Conservation (phyloP, 1,140 invertebrate species). For the Venturia canescens region DNA sequence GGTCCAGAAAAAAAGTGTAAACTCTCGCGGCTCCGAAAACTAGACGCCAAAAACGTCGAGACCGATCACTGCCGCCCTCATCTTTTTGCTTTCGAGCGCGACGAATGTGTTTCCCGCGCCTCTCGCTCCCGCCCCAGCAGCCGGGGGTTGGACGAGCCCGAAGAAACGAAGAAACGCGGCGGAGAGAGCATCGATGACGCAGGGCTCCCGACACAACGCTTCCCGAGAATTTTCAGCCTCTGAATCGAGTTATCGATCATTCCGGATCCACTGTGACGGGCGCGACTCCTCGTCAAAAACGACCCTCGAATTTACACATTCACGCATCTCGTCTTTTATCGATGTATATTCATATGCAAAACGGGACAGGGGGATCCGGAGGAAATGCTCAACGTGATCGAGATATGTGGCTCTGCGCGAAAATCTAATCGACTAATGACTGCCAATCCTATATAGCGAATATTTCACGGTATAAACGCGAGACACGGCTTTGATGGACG, state of each 20-base stretch:
- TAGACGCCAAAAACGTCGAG: too few species aligned
- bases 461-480: not conserved
- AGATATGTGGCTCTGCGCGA: conserved; percentile 51
- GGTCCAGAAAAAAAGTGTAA: too few species aligned
- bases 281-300: conserved; percentile 23
- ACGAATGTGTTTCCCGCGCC: too few species aligned
- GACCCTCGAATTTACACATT: not conserved
- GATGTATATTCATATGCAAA: conserved; percentile 13
- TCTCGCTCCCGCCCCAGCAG: too few species aligned
- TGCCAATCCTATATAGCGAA: conserved; percentile 55
- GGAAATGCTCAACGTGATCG: conserved; percentile 51
- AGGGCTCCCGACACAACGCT: not conserved
- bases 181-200: not conserved
- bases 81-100: too few species aligned
- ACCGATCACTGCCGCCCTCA: too few species aligned
- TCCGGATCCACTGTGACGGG: conserved; percentile 33
- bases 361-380: conserved; percentile 45
- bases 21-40: too few species aligned
- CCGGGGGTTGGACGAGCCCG: too few species aligned
- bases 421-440: conserved; percentile 71
- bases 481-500: not conserved
- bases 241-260: conserved; percentile 56
- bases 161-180: not conserved
- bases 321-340: not conserved
- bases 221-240: not conserved